Base-by-base conservation (phyloP, 2,113 vertebrate species). In the Anarrhichthys ocellatus region DNA sequence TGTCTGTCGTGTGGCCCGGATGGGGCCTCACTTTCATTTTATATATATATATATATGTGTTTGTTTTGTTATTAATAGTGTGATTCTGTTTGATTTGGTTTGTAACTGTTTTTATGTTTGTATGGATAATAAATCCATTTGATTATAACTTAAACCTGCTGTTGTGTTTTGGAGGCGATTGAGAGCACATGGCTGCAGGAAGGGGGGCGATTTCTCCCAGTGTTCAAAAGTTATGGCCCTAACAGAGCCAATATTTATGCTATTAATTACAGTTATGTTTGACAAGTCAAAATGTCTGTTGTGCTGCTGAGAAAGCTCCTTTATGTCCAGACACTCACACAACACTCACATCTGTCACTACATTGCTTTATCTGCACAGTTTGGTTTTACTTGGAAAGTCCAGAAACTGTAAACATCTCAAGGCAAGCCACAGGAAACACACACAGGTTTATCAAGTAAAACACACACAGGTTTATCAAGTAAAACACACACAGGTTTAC, bases 211-310 rank as follows among this genome's bases (percentile, higher is more conserved):
- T 27, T 27, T 27, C 27, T 27, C 27, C 27, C 27, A 27, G 27
- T 27, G 27, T 27, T 27, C 1, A 27, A 27, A 27, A 27, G 27
- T 27, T 27, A 27, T 27, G 27, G 27, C 27, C 27, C 27, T 27
- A 27, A 27, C 27, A 27, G 27, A 27, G 65, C 34, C 44, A 79
- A 44, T 79, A 73, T 82, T 71, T 76, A 52, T 34, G 34, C 38
- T 68, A 79, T 86, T 64, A 56, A 75, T 84, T 75, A 73, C 34
- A 78, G 2, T 27, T 42, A 13, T 90, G 78, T 88, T 87, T 88
- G 84, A 88, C 68, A 82, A 77, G 32, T 67, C 38, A 29, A 36
- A 73, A 68, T 29, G 67, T 62, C 11, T 56, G 65, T n/a, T 58
- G 17, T 5, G 44, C 27, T 48, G 44, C 27, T 22, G 66, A 65